Evolutionary conservation across 2,888 invertebrate genomes (phyloP).

Genomic region (Drosophila dives): DNA sequence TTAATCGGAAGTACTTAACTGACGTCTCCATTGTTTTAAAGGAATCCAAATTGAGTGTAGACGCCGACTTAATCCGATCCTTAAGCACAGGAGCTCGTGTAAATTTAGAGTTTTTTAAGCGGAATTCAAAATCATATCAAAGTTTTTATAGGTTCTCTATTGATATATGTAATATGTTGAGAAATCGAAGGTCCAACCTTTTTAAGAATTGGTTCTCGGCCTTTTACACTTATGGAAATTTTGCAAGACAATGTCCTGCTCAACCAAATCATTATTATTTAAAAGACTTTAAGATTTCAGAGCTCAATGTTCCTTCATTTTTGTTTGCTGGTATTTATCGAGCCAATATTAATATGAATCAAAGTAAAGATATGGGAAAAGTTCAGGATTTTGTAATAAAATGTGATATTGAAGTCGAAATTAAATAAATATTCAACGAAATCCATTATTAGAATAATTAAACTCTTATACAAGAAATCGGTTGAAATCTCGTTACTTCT

Average conservation of each 20-base stretch:
- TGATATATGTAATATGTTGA: conserved; percentile 65
- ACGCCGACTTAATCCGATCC: conserved; percentile 21
- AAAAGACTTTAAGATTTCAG: conserved; percentile 39
- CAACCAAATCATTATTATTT: conserved; percentile 49
- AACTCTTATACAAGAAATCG: too few species aligned
- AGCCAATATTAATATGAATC: conserved; percentile 38
- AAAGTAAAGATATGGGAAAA: conserved; percentile 7
- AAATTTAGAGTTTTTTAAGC: conserved; percentile 39
- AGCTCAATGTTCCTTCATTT: conserved; percentile 48
- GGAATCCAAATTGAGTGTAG: conserved; percentile 22
- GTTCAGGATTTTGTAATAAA: conserved; percentile 30
- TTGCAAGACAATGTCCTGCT: conserved; percentile 59
- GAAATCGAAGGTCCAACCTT: conserved; percentile 39
- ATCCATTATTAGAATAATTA: neutral
- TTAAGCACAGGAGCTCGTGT: conserved; percentile 38
- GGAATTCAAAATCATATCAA: conserved; percentile 15
- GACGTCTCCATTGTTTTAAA: conserved; percentile 11
- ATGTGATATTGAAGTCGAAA: conserved; percentile 44
- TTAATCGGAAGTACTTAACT: conserved; percentile 37
- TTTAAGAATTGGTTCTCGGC: conserved; percentile 52
- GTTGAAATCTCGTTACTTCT: too few species aligned
- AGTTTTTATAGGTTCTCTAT: conserved; percentile 56
- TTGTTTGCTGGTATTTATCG: conserved; percentile 50
- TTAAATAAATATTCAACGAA: conserved; percentile 30
- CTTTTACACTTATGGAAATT: conserved; percentile 60